phyloP scores from a whole-genome alignment of 2,113 vertebrate species.

The Gavia stellata region DNA sequence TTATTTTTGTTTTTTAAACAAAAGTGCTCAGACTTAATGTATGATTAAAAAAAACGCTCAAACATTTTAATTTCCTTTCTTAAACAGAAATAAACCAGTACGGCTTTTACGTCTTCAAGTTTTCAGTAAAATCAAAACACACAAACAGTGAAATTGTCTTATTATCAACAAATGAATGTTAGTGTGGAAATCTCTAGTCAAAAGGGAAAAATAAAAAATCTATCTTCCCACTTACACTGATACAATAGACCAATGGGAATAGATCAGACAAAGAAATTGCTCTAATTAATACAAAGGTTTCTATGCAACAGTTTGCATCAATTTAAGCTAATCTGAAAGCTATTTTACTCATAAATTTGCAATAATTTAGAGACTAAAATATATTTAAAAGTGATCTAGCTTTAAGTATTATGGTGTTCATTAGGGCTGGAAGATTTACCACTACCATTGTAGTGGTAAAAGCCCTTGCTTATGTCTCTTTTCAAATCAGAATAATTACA shows the following conservation, averaged over 20 bases:
- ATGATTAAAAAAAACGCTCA: not conserved
- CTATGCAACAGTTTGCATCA: not conserved
- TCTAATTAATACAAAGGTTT: not conserved
- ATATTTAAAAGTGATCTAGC: not conserved
- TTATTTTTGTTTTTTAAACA: not conserved
- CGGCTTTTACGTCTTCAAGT: not conserved
- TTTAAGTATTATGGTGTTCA: not conserved
- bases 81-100: not conserved
- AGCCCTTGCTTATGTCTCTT: conserved; percentile 12
- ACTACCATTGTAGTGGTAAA: not conserved
- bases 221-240: not conserved
- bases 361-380: not conserved
- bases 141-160: not conserved
- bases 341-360: not conserved
- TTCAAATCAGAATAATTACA: conserved; percentile 14
- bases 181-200: not conserved
- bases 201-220: not conserved
- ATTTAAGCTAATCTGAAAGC: not conserved
- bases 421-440: not conserved
- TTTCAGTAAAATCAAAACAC: not conserved
- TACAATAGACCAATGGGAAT: not conserved
- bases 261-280: not conserved
- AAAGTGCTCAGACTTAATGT: not conserved
- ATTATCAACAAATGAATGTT: not conserved
- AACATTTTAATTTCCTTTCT: not conserved